Evolutionary conservation across 2,888 invertebrate genomes (phyloP).

Genomic region (Orchestes rusci): DNA sequence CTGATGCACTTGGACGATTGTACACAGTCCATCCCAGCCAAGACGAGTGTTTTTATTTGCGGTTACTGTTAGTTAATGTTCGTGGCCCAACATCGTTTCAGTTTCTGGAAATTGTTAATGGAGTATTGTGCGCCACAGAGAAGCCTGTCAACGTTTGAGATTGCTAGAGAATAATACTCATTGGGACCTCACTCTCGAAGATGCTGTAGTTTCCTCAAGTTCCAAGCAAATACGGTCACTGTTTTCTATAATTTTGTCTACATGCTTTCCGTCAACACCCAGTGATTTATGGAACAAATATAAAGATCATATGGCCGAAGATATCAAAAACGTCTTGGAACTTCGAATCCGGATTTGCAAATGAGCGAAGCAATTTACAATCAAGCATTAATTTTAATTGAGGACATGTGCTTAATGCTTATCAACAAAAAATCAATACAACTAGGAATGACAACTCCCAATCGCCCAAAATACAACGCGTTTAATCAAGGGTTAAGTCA

Average conservation of each 20-base stretch:
- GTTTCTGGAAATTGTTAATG: too few species aligned
- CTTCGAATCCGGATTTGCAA: not conserved
- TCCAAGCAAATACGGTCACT: constrained; percentile 26
- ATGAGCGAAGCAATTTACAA: constrained; percentile 6
- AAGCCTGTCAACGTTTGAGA: too few species aligned
- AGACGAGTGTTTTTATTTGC: too few species aligned
- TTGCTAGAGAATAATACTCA: too few species aligned
- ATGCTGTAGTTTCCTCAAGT: too few species aligned
- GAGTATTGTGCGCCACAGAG: too few species aligned
- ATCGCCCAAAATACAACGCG: not conserved
- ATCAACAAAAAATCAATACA: not conserved
- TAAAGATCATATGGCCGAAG: constrained; percentile 29
- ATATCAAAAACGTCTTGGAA: constrained; percentile 10
- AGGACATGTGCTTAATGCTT: constrained; percentile 1
- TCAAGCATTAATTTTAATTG: constrained; percentile 1
- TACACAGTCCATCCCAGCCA: too few species aligned
- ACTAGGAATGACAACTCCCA: constrained; percentile 1
- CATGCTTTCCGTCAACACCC: constrained; percentile 28
- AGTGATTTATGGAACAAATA: constrained; percentile 29
- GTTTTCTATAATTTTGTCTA: constrained; percentile 30
- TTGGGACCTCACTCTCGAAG: too few species aligned
- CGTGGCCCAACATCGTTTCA: too few species aligned
- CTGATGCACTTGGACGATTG: too few species aligned
- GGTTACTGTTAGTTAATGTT: too few species aligned
- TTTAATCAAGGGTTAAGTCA: constrained; percentile 3